Evolutionary conservation across 2,113 vertebrate genomes (phyloP).

Genomic region (Gallinago paraguaiae): DNA sequence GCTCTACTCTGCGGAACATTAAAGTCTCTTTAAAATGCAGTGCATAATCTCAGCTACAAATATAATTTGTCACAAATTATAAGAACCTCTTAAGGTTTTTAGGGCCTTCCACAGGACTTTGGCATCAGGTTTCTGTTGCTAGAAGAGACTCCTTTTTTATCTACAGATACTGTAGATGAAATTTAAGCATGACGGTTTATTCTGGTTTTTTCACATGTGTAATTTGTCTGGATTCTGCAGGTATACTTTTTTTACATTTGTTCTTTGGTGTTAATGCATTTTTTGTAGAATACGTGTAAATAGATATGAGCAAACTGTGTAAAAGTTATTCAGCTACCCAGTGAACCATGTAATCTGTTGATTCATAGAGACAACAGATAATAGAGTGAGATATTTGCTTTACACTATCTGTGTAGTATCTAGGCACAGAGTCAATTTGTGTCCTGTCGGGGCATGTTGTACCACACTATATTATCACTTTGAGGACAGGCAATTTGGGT

Average conservation of each 20-base stretch:
- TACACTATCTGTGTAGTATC: conserved; percentile 69
- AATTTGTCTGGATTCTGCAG: conserved; percentile 56
- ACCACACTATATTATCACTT: conserved; percentile 82
- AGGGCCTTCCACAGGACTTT: neutral
- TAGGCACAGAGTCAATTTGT: conserved; percentile 78
- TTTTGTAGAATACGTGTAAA: conserved; percentile 80
- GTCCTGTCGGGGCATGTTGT: conserved; percentile 81
- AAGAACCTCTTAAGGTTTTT: neutral
- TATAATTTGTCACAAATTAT: neutral
- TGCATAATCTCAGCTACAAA: neutral
- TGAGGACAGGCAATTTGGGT: conserved; percentile 78
- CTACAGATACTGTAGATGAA: neutral
- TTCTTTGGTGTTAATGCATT: conserved; percentile 79
- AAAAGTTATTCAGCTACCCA: conserved; percentile 81
- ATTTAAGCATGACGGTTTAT: neutral
- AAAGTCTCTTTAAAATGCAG: neutral
- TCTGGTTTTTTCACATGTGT: conserved; percentile 21
- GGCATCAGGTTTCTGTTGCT: neutral
- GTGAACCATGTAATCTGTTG: conserved; percentile 85
- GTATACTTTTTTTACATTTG: conserved; percentile 58
- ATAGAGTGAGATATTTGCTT: conserved; percentile 86
- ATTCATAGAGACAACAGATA: conserved; percentile 84
- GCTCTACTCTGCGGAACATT: neutral
- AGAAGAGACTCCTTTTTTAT: neutral
- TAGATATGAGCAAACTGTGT: conserved; percentile 84